Conservation (phyloP, 2,888 invertebrate species). For the Tiliacea aurago region DNA sequence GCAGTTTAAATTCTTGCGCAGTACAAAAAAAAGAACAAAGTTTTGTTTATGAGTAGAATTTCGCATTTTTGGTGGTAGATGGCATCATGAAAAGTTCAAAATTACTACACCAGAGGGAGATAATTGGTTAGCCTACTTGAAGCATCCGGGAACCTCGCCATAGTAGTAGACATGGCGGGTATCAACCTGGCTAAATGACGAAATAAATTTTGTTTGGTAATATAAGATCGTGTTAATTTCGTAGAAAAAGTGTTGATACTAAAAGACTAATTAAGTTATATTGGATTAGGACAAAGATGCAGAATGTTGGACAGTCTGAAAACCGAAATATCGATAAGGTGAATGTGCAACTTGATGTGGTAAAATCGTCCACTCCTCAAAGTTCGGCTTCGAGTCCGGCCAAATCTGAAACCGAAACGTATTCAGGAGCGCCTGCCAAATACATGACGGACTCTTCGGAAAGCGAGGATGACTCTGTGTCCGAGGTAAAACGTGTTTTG, state of each 20-base stretch:
- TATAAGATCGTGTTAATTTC: constrained; percentile 90
- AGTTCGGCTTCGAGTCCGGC: constrained; percentile 95
- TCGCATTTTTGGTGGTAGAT: constrained; percentile 81
- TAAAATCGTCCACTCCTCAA: constrained; percentile 95
- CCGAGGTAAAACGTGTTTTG: constrained; percentile 95
- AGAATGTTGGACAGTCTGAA: constrained; percentile 97
- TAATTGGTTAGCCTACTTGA: constrained; percentile 90
- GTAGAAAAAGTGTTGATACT: constrained; percentile 89
- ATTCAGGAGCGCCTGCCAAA: constrained; percentile 95
- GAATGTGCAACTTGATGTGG: constrained; percentile 93
- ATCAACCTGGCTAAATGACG: constrained; percentile 93
- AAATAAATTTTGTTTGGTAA: constrained; percentile 91
- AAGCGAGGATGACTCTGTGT: constrained; percentile 98
- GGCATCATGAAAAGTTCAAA: constrained; percentile 83
- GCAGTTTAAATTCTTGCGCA: constrained; percentile 27
- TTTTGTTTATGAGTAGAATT: constrained; percentile 64
- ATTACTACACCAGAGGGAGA: constrained; percentile 85
- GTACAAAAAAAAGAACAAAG: constrained; percentile 33
- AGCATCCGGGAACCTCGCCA: constrained; percentile 93
- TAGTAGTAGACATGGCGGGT: constrained; percentile 95
- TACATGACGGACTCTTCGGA: constrained; percentile 98
- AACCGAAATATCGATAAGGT: constrained; percentile 95
- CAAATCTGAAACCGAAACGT: constrained; percentile 96
- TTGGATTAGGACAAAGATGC: constrained; percentile 95
- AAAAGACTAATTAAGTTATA: constrained; percentile 90